Base-by-base conservation (phyloP, 2,888 invertebrate species). In the Phalera bucephala region DNA sequence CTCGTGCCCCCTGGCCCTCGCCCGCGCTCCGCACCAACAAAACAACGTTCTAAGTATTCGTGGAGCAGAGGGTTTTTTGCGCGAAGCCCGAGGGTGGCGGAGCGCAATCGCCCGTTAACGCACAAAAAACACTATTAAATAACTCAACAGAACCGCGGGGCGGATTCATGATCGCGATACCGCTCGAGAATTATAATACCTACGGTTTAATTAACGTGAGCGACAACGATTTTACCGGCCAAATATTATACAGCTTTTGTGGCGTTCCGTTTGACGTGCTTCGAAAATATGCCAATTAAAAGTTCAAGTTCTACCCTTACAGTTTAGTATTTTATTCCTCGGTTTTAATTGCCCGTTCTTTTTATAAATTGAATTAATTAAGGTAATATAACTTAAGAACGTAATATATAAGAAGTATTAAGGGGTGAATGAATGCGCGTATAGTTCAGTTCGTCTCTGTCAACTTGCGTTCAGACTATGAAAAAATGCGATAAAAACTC, bases 111-210 rank as follows among this genome's bases (percentile, higher is more conserved):
- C 78, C 76, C 78, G 74, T 79, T 77, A 77, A 65, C 77, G 72
- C 73, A 88, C 87, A 89, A 89, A 88, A 88, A 89, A 85, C 73
- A 80, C 80, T 84, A 87, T 86, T 82, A 86, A 85, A 87, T 86
- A 86, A 85, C 84, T 85, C 82, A 80, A 76, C 80, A 81, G 78
- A 80, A 72, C 73, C 75, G 65, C 77, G 80, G 85, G 86, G 80
- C 82, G 85, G 82, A 80, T 80, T 85, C 81, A 81, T 83, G 83
- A 78, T 79, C 83, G 81, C 75, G 83, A 80, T 80, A 79, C 72
- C 27, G 71, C 72, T 72, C 72, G 77, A 66, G 29, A 72, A 76
- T 80, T 80, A 78, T 77, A 81, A 80, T 81, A 77, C 58, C 58
- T 57, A 58, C 72, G 70, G 64, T 78, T 81, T 80, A 86, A 88